A percentile compares a stretch with the other conserved stretches of the same genome.
Conservation (phyloP, 30 jellyfish, hydroid and myxozoan genomes). For the Clytia hemisphaerica region DNA sequence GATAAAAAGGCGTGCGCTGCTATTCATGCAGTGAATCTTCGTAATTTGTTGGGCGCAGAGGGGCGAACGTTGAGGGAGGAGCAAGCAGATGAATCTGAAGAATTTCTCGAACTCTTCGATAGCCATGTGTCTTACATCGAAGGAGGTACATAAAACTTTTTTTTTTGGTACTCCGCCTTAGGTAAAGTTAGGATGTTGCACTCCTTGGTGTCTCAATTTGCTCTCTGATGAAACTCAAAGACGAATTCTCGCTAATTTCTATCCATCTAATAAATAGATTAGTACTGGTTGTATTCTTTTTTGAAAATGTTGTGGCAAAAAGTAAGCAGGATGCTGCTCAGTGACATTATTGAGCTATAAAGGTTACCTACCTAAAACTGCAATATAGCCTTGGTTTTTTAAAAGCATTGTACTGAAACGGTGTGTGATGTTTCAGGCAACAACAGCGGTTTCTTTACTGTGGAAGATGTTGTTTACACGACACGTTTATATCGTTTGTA, state of each 20-base stretch:
- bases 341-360: too few relatives aligned
- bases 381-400: too few relatives aligned
- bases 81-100: constrained; percentile 96
- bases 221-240: too few relatives aligned
- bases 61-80: constrained; percentile 98
- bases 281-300: too few relatives aligned
- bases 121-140: constrained; percentile 77
- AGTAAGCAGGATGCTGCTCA: too few relatives aligned
- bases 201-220: too few relatives aligned
- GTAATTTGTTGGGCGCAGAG: constrained; percentile 97
- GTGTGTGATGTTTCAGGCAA: constrained; percentile 6
- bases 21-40: constrained; percentile 96
- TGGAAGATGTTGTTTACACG: constrained; percentile 87
- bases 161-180: not conserved
- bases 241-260: too few relatives aligned
- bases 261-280: too few relatives aligned
- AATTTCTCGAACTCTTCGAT: constrained; percentile 67
- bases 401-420: not conserved
- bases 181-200: not conserved
- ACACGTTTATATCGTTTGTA: constrained; percentile 74
- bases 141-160: constrained; percentile 84
- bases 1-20: constrained; percentile 99
- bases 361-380: too few relatives aligned
- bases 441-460: constrained; percentile 88
- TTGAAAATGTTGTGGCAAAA: too few relatives aligned